phyloP scores from a whole-genome alignment of 1,140 invertebrate species.

The Orchesella cincta region DNA sequence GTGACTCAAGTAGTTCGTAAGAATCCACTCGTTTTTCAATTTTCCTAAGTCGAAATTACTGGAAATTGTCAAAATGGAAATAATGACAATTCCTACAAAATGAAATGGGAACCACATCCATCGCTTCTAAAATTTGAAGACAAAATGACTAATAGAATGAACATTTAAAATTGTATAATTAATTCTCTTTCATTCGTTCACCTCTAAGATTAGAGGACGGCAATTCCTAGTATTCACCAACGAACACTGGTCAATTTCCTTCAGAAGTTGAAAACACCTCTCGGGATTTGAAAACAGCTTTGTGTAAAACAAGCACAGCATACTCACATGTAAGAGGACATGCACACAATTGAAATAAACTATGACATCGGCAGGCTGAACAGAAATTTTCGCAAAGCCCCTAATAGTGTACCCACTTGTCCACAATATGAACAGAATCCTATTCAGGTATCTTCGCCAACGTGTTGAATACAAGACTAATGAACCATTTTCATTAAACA shows the following conservation, averaged over 20 bases:
- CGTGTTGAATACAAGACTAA: neutral
- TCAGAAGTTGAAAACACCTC: neutral
- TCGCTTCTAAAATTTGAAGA: neutral
- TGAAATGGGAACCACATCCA: neutral
- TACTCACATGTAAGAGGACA: neutral
- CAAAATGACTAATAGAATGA: neutral
- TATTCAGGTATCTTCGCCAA: neutral
- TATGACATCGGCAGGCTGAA: neutral
- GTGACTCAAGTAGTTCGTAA: neutral
- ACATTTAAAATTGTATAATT: neutral
- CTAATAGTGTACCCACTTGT: neutral
- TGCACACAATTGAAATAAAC: neutral
- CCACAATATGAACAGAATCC: neutral
- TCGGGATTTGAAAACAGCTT: neutral
- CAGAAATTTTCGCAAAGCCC: neutral
- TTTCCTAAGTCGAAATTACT: neutral
- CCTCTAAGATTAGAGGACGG: neutral
- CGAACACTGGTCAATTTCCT: neutral
- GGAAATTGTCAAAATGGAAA: neutral
- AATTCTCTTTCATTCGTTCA: neutral
- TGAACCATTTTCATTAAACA: neutral
- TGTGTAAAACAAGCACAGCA: neutral
- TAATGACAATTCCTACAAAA: neutral
- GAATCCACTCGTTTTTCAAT: neutral
- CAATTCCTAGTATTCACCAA: neutral